These are phyloP conservation scores for Xiphophorus hellerii DNA, from an alignment of 2,113 vertebrate genomes.

Conservation along the genomic window DNA sequence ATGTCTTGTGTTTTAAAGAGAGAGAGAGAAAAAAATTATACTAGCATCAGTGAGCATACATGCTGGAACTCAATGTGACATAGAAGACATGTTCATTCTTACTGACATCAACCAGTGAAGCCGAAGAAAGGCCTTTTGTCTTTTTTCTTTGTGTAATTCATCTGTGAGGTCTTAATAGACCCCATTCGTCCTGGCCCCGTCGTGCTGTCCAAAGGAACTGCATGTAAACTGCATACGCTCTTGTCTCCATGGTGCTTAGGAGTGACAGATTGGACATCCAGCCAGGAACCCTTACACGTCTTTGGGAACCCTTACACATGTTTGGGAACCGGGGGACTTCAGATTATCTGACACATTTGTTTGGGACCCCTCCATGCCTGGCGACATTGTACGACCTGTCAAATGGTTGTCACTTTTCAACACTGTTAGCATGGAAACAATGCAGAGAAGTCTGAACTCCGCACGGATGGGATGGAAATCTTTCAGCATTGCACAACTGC, in stretches of 20 bases:
- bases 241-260: constrained; percentile 95
- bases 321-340: constrained; percentile 85
- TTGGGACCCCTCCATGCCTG: constrained; percentile 88
- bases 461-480: constrained; percentile 93
- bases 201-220: constrained; percentile 98
- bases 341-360: constrained; percentile 67
- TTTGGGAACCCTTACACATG: constrained; percentile 89
- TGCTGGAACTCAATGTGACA: too few relatives aligned
- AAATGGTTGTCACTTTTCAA: constrained; percentile 90
- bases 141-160: too few relatives aligned
- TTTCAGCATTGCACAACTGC: constrained; percentile 98
- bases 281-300: constrained; percentile 87
- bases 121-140: too few relatives aligned
- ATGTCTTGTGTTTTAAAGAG: too few relatives aligned
- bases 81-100: too few relatives aligned
- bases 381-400: constrained; percentile 91
- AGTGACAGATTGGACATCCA: constrained; percentile 83
- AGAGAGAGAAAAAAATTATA: too few relatives aligned
- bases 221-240: constrained; percentile 99
- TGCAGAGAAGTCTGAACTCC: constrained; percentile 94
- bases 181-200: constrained; percentile 70
- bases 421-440: constrained; percentile 88
- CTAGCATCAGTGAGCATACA: too few relatives aligned
- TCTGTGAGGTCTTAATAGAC: constrained; percentile 84
- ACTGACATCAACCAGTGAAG: too few relatives aligned